Evolutionary conservation across 30 jellyfish, hydroid and myxozoan genomes (phyloP).

Genomic region (Aurelia sp.): DNA sequence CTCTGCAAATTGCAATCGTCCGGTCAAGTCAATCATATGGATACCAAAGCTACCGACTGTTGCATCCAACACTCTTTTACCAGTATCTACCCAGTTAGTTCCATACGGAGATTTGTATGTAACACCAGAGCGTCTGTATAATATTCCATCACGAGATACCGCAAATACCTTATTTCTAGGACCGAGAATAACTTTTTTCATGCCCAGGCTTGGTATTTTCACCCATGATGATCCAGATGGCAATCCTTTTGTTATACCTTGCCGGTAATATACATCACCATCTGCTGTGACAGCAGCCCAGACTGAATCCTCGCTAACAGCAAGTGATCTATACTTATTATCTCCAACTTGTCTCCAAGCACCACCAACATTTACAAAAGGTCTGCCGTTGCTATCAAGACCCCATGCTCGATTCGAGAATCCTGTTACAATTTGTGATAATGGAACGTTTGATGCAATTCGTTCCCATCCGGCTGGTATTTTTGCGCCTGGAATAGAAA

Average conservation of each 20-base stretch:
- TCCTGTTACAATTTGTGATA: conserved; percentile 18
- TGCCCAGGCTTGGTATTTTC: background rate
- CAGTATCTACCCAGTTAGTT: conserved; percentile 27
- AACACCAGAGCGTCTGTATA: conserved; percentile 29
- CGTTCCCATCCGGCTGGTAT: conserved; percentile 45
- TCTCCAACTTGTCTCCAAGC: conserved; percentile 12
- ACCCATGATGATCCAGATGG: conserved; percentile 47
- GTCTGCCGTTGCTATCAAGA: conserved; percentile 6
- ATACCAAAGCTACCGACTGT: conserved; percentile 53
- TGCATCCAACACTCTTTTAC: conserved; percentile 11
- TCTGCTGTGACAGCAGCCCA: conserved; percentile 26
- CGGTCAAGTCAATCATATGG: conserved; percentile 10
- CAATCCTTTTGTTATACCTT: conserved; percentile 8
- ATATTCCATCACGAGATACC: background rate
- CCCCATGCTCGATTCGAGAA: conserved; percentile 20
- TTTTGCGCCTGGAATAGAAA: background rate
- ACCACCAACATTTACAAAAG: background rate
- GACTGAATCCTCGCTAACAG: conserved; percentile 18
- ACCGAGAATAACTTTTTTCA: conserved; percentile 17
- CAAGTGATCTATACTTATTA: conserved; percentile 12
- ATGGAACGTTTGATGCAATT: background rate
- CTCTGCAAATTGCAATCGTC: conserved; percentile 11
- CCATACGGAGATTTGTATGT: conserved; percentile 31
- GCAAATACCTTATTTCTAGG: conserved; percentile 28
- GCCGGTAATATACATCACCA: conserved; percentile 25